Conservation (phyloP, 2,797 vertebrate genomes). For the Bovichtus diacanthus region DNA sequence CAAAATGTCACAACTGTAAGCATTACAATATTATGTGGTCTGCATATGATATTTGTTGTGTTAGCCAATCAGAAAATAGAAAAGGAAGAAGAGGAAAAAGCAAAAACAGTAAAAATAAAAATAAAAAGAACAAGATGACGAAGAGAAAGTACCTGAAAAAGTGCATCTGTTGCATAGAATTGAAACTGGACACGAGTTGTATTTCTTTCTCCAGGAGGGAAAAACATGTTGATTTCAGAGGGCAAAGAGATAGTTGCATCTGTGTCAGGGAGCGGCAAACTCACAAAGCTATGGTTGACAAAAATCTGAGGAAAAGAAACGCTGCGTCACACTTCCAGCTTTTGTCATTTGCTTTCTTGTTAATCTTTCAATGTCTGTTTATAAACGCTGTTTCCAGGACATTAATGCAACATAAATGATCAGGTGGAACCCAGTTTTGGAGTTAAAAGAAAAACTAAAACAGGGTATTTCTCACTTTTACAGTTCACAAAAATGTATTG, state of each 20-base stretch:
- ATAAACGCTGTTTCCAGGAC: slow-evolving; percentile 28
- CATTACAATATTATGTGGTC: neutral
- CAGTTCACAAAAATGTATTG: neutral
- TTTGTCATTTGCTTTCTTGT: neutral
- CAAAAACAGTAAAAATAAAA: neutral
- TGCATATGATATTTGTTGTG: neutral
- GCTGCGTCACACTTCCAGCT: neutral
- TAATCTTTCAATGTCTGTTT: slow-evolving; percentile 11
- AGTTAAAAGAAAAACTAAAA: neutral
- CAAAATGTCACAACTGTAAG: neutral
- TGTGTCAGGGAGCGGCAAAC: slow-evolving; percentile 56
- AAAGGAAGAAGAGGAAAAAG: neutral
- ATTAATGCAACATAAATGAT: neutral
- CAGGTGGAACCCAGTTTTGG: neutral
- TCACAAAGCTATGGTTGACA: slow-evolving; percentile 72
- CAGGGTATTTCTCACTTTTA: neutral
- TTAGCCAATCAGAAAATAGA: neutral
- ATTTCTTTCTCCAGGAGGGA: slow-evolving; percentile 55
- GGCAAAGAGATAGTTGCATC: slow-evolving; percentile 88
- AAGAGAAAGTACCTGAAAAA: slow-evolving; percentile 86
- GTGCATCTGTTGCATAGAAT: slow-evolving; percentile 86
- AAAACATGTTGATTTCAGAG: slow-evolving; percentile 73
- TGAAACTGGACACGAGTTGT: slow-evolving; percentile 90
- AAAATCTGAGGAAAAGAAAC: slow-evolving; percentile 80
- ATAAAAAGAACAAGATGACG: neutral